A percentile compares a stretch with the other conserved stretches of the same genome.
These are phyloP conservation scores for Lacanobia oleracea DNA, from an alignment of 2,888 invertebrate genomes.

Conservation along the genomic window DNA sequence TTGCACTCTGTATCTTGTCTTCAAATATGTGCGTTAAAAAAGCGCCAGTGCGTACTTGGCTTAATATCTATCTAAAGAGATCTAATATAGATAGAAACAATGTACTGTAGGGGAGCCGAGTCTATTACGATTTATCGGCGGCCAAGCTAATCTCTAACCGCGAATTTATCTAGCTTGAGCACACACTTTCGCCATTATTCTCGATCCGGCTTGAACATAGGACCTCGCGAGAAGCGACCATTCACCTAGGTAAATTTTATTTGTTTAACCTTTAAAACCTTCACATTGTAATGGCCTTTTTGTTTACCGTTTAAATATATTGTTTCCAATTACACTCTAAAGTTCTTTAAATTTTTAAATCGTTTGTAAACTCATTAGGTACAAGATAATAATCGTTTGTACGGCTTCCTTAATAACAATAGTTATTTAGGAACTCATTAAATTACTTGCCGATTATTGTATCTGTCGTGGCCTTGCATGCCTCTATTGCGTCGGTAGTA, in stretches of 20 bases:
- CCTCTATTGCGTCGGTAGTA: slow-evolving; percentile 63
- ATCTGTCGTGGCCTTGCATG: slow-evolving; percentile 60
- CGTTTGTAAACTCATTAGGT: slow-evolving; percentile 42
- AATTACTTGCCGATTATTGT: slow-evolving; percentile 56
- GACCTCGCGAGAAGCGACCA: slow-evolving; percentile 26
- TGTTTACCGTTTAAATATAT: slow-evolving; percentile 46
- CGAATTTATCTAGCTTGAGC: slow-evolving; percentile 42
- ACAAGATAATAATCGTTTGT: slow-evolving; percentile 51
- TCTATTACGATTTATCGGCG: slow-evolving; percentile 37
- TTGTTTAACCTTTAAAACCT: slow-evolving; percentile 37
- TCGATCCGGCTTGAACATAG: slow-evolving; percentile 26
- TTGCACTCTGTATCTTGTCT: background rate
- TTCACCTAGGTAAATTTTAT: slow-evolving; percentile 46
- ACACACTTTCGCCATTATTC: slow-evolving; percentile 45
- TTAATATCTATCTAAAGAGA: background rate
- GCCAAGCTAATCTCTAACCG: slow-evolving; percentile 33
- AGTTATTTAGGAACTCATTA: slow-evolving; percentile 63
- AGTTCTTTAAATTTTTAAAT: slow-evolving; percentile 17
- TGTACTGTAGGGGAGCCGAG: slow-evolving; percentile 11
- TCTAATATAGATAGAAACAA: background rate
- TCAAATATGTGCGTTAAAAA: background rate
- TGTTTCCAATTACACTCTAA: slow-evolving; percentile 36
- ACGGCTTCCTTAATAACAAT: slow-evolving; percentile 55
- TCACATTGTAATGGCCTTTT: slow-evolving; percentile 40
- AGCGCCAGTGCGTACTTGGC: background rate